phyloP scores from a whole-genome alignment of 2,888 invertebrate species.

The Keiferia lycopersicella region DNA sequence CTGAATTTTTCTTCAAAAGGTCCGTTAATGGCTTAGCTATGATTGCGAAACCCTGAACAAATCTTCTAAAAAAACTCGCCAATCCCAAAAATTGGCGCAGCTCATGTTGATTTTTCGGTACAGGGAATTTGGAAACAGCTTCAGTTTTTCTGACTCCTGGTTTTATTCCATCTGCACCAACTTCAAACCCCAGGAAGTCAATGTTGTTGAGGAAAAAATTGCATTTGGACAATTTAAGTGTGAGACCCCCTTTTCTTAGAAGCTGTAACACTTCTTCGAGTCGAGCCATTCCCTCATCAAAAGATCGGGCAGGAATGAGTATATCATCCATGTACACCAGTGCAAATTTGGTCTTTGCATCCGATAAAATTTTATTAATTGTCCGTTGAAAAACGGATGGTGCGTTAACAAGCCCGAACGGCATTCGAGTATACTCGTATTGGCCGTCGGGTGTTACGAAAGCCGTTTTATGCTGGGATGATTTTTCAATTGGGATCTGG shows the following conservation, averaged over 20 bases:
- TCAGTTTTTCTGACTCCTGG: background rate
- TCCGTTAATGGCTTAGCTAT: conserved; percentile 9
- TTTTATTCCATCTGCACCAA: background rate
- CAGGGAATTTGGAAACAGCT: background rate
- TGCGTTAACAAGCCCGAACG: conserved; percentile 26
- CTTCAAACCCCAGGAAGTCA: background rate
- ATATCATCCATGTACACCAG: conserved; percentile 23
- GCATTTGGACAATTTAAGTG: background rate
- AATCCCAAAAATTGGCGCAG: conserved; percentile 19
- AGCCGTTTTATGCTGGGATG: conserved; percentile 1
- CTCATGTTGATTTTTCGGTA: conserved; percentile 8
- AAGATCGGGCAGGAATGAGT: conserved; percentile 8
- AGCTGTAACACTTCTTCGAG: conserved; percentile 5
- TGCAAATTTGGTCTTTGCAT: conserved; percentile 1
- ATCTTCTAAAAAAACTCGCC: conserved; percentile 22
- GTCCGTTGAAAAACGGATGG: background rate
- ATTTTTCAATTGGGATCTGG: conserved; percentile 29
- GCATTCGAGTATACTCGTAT: conserved; percentile 19
- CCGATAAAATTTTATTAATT: no score
- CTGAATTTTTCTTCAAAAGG: conserved; percentile 5
- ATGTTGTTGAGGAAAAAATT: background rate
- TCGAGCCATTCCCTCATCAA: conserved; percentile 3
- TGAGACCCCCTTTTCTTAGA: background rate
- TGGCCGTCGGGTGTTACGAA: conserved; percentile 2
- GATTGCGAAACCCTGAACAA: conserved; percentile 16